These are phyloP conservation scores for Mixornis gularis DNA, from an alignment of 2,113 vertebrate species.

Conservation along the genomic window DNA sequence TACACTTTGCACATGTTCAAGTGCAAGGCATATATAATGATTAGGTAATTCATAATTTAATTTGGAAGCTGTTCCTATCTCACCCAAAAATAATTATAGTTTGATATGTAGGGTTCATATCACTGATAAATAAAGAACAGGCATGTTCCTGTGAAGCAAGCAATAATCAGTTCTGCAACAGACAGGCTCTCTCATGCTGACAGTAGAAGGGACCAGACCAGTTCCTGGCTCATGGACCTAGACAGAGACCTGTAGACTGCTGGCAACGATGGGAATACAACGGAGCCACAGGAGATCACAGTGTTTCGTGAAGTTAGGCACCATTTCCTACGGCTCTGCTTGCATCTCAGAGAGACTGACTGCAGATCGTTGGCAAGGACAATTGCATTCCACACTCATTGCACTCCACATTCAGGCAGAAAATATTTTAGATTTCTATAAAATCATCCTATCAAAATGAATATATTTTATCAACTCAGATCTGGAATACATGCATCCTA, in stretches of 20 bases:
- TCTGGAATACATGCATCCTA: slow-evolving; percentile 42
- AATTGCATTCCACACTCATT: slow-evolving; percentile 6
- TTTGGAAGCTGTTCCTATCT: neutral
- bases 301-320: neutral
- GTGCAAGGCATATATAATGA: neutral
- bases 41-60: neutral
- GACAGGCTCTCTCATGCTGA: neutral
- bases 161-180: neutral
- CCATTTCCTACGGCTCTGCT: neutral
- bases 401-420: slow-evolving; percentile 28
- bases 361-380: slow-evolving; percentile 22
- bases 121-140: slow-evolving; percentile 13
- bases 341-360: neutral
- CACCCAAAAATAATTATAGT: neutral
- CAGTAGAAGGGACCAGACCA: neutral
- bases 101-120: neutral
- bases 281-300: neutral
- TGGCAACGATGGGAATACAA: neutral
- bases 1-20: neutral
- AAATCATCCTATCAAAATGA: slow-evolving; percentile 46
- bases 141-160: neutral
- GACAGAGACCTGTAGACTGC: neutral
- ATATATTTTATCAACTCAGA: slow-evolving; percentile 55
- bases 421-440: slow-evolving; percentile 58
- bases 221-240: neutral